Base-by-base conservation (phyloP, 2,113 vertebrate genomes). In the Centropus unirufus region DNA sequence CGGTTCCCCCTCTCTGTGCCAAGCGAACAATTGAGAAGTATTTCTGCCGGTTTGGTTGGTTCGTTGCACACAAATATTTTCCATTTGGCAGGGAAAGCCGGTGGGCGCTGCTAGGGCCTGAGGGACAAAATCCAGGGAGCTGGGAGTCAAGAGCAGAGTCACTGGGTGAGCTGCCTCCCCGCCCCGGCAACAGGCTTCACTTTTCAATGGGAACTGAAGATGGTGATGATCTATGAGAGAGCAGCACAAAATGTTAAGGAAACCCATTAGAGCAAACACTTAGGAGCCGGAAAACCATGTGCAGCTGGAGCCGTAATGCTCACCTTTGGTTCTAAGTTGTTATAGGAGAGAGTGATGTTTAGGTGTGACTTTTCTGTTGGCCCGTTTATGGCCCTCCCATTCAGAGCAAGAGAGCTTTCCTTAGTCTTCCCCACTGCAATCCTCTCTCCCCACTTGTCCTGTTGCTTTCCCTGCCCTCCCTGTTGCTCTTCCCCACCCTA, bases 21-120 rank as follows among this genome's bases (percentile, higher is more conserved):
- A 3, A 20, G 51, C 2, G 54, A 68, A 6, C 14, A 1, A 5
- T 10, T 14, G 0, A 17, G 23, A 26, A 59, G 21, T 1, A 0
- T 47, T 67, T 39, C 55, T 9, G 55, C 4, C 20, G 6, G 29
- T 39, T 73, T 19, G 5, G 8, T 6, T 22, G 55, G 17, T 64
- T 61, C 22, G 66, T 34, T 23, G 80, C 1, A 46, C 36, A 2
- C 39, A 39, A 13, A 5, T 34, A 5, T 30, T 34, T 70, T 34
- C 39, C 1, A 52, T 20, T 81, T 36, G 89, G 68, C 26, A 3
- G 64, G n/a, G 47, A 14, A 34, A 9, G 54, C 1, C 58, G 15
- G 39, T 12, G 49, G 5, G 47, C 6, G 4, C n/a, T 30, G 54
- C 47, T 36, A 2, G 51, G 23, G 39, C 21, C 39, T 3, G 34